Conservation (phyloP, 1,140 invertebrate genomes). For the Microplitis demolitor region DNA sequence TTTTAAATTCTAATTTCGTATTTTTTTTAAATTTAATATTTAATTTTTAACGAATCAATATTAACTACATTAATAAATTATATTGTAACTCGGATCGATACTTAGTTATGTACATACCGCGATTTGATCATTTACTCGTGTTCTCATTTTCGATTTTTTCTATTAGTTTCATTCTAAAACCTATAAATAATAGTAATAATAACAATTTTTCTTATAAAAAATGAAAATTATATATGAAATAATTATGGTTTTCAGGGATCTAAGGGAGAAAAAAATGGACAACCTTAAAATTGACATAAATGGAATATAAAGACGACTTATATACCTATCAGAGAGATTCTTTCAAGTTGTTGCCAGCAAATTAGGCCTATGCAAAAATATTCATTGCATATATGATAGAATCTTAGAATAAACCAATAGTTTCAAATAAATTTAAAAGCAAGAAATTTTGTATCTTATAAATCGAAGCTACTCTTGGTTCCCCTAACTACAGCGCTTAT, state of each 20-base stretch:
- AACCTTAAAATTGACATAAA: slow-evolving; percentile 67
- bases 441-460: too few species aligned
- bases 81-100: neutral
- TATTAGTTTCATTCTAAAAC: neutral
- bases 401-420: too few species aligned
- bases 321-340: neutral
- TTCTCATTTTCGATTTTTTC: neutral
- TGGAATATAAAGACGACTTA: slow-evolving; percentile 49
- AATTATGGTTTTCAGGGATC: slow-evolving; percentile 63
- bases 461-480: too few species aligned
- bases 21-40: neutral
- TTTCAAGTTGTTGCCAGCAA: neutral
- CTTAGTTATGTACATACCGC: neutral
- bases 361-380: too few species aligned
- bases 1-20: neutral
- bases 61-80: neutral
- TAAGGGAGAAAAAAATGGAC: slow-evolving; percentile 74
- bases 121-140: neutral
- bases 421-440: too few species aligned
- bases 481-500: neutral
- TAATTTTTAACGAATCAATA: too few species aligned
- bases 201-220: neutral
- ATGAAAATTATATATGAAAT: neutral
- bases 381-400: too few species aligned
- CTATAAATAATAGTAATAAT: neutral